Evolutionary conservation across 2,797 vertebrate genomes (phyloP).

Genomic region (Myiotriccus ornatus): DNA sequence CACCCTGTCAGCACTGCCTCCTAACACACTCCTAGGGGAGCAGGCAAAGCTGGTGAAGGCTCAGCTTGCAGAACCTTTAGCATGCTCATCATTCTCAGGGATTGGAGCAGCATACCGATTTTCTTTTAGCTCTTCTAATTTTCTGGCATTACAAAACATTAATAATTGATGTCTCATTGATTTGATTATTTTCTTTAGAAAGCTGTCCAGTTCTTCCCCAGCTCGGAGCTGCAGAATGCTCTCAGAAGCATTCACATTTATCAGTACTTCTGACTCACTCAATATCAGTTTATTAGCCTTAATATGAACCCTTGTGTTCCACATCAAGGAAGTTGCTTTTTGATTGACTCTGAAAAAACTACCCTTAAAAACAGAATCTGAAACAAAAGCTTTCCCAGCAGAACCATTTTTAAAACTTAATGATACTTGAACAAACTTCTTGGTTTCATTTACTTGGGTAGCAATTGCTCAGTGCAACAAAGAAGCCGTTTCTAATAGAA

Average conservation of each 20-base stretch:
- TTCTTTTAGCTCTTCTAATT: neutral
- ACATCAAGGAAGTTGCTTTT: slow-evolving; percentile 38
- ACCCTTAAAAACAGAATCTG: neutral
- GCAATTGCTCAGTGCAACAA: slow-evolving; percentile 55
- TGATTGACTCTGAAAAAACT: slow-evolving; percentile 41
- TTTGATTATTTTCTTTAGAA: slow-evolving; percentile 43
- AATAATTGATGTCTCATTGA: slow-evolving; percentile 48
- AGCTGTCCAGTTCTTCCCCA: neutral
- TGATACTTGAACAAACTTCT: slow-evolving; percentile 45
- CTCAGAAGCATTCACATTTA: neutral
- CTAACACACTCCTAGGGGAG: neutral
- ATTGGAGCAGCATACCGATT: neutral
- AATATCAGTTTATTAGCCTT: slow-evolving; percentile 49
- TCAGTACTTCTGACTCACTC: slow-evolving; percentile 27
- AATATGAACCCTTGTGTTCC: slow-evolving; percentile 27
- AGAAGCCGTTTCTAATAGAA: slow-evolving; percentile 44
- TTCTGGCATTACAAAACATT: slow-evolving; percentile 3
- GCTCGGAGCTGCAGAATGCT: neutral
- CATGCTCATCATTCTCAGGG: neutral
- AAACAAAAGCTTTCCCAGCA: slow-evolving; percentile 42
- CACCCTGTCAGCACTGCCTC: neutral
- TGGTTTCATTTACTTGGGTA: slow-evolving; percentile 48
- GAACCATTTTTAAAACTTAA: slow-evolving; percentile 46
- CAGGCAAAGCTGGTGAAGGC: neutral
- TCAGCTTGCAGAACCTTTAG: neutral